Conservation (phyloP, 1,140 invertebrate genomes). For the Platyura marginata region DNA sequence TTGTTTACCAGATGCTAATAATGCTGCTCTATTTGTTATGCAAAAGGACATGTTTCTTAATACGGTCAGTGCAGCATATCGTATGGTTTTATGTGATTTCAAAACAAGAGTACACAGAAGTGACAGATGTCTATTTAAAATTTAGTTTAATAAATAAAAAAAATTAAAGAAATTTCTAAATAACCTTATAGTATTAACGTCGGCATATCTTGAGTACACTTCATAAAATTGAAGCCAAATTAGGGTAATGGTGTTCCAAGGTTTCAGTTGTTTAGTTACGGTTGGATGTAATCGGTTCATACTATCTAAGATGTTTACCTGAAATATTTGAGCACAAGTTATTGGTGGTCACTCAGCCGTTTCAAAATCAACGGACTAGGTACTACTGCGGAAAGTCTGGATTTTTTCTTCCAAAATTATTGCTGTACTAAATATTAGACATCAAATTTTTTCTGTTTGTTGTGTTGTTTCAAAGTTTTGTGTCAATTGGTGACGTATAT, state of each 20-base stretch:
- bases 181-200: constrained; percentile 9
- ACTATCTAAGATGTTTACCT: constrained; percentile 24
- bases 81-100: background rate
- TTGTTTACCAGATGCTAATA: constrained; percentile 6
- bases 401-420: too few species aligned
- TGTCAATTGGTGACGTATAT: too few species aligned
- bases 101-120: constrained; percentile 7
- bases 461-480: too few species aligned
- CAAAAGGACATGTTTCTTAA: constrained; percentile 19
- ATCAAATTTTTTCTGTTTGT: too few species aligned
- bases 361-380: too few species aligned
- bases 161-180: background rate
- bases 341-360: background rate
- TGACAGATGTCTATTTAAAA: constrained; percentile 11
- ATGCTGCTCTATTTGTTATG: constrained; percentile 8
- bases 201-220: constrained; percentile 23
- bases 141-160: constrained; percentile 2
- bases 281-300: constrained; percentile 24
- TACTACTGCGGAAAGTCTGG: too few species aligned
- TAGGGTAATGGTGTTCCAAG: constrained; percentile 20
- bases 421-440: too few species aligned
- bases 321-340: constrained; percentile 6
- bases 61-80: constrained; percentile 1
- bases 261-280: constrained; percentile 22
- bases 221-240: constrained; percentile 29